These are phyloP conservation scores for Timema cristinae DNA, from an alignment of 2,888 invertebrate genomes.

Conservation along the genomic window DNA sequence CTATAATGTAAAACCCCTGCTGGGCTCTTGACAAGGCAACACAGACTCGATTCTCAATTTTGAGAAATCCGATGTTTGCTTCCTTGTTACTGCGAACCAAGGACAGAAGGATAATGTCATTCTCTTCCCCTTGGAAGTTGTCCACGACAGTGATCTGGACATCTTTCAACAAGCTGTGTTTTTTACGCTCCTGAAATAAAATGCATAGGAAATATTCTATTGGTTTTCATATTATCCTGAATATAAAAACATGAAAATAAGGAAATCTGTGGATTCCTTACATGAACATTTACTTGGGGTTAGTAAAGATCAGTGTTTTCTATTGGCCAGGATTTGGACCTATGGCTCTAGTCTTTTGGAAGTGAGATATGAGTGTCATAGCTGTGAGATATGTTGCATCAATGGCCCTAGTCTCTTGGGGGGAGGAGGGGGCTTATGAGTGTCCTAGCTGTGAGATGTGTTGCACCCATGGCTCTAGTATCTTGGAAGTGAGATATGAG, in stretches of 20 bases:
- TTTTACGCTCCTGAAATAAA: constrained; percentile 36
- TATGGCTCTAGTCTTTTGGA: no score
- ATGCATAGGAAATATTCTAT: background rate
- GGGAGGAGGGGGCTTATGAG: no score
- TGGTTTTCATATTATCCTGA: background rate
- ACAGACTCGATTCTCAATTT: constrained; percentile 66
- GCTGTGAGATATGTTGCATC: no score
- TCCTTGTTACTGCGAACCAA: constrained; percentile 70
- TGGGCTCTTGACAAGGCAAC: constrained; percentile 73
- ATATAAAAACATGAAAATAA: background rate
- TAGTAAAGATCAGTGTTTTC: no score
- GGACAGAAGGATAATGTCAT: constrained; percentile 71
- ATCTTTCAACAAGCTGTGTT: constrained; percentile 43
- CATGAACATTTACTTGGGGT: no score
- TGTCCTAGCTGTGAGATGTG: no score
- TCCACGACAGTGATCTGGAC: constrained; percentile 66
- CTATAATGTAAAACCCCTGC: constrained; percentile 49
- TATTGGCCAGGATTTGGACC: no score
- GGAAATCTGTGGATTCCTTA: background rate
- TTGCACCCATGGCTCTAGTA: no score
- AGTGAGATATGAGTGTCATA: no score
- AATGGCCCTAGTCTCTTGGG: no score
- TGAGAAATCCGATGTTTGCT: constrained; percentile 65
- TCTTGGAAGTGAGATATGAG: no score
- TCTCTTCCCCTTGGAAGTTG: constrained; percentile 79